Evolutionary conservation across 2,113 vertebrate genomes (phyloP).

Genomic region (Poecile atricapillus): DNA sequence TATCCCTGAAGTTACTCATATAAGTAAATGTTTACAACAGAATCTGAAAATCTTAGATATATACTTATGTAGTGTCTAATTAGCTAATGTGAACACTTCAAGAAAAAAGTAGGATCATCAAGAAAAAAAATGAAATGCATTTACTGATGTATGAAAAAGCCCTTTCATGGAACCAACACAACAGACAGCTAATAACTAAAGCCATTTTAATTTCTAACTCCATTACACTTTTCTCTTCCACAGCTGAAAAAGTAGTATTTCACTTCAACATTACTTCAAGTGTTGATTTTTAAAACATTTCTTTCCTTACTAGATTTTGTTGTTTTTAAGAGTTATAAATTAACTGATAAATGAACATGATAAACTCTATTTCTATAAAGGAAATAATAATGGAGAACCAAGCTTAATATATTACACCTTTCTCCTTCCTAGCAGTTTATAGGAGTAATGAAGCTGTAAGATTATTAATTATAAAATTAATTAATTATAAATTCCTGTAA

Average conservation of each 20-base stretch:
- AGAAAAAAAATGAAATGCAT: not conserved
- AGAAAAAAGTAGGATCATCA: not conserved
- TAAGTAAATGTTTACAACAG: not conserved
- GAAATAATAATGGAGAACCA: not conserved
- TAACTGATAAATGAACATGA: not conserved
- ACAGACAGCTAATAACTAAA: not conserved
- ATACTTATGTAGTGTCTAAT: not conserved
- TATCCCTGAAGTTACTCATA: not conserved
- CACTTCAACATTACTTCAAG: not conserved
- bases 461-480: not conserved
- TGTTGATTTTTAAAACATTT: not conserved
- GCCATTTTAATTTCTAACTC: not conserved
- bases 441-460: not conserved
- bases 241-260: not conserved
- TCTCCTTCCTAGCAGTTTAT: not conserved
- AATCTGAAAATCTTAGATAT: not conserved
- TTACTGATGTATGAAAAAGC: not conserved
- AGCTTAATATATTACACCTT: not conserved
- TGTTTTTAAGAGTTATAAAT: not conserved
- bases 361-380: not conserved
- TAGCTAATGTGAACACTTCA: not conserved
- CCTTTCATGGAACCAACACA: not conserved
- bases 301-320: not conserved
- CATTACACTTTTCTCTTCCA: not conserved
- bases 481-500: not conserved